A percentile compares a stretch with the other conserved stretches of the same genome.
Conservation (phyloP, 1,140 invertebrate species). For the Steinernema feltiae region DNA sequence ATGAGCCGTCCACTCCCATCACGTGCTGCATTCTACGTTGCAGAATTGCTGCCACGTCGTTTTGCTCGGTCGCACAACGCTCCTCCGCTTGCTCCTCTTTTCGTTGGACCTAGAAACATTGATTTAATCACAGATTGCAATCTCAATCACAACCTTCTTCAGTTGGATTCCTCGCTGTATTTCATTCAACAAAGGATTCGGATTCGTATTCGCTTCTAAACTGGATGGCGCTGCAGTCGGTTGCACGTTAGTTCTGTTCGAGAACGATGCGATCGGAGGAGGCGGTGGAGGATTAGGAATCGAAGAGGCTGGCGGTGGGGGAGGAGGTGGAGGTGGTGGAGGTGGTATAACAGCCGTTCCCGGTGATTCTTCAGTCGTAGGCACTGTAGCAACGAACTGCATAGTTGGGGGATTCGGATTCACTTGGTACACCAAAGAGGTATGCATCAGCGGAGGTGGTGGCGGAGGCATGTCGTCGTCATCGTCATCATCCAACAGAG, state of each 20-base stretch:
- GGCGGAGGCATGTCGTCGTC: constrained; percentile 36
- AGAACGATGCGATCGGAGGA: constrained; percentile 6
- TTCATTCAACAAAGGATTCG: constrained; percentile 52
- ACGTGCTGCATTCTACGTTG: constrained; percentile 51
- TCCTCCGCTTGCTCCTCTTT: constrained; percentile 45
- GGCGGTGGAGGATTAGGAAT: constrained; percentile 3
- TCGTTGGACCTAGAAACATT: constrained; percentile 30
- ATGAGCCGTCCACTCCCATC: constrained; percentile 29
- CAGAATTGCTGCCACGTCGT: constrained; percentile 53
- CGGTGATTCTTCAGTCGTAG: neutral
- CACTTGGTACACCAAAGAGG: constrained; percentile 29
- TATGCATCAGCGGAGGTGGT: constrained; percentile 32
- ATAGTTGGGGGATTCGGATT: constrained; percentile 17
- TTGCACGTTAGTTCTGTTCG: constrained; percentile 6
- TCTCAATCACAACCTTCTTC: constrained; percentile 37
- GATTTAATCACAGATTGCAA: constrained; percentile 5
- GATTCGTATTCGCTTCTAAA: constrained; percentile 14
- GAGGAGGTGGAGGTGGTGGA: constrained; percentile 24
- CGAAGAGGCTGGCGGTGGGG: constrained; percentile 33
- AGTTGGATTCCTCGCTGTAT: constrained; percentile 45
- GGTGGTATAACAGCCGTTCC: neutral
- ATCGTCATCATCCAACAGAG: constrained; percentile 31
- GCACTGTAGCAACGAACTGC: constrained; percentile 22
- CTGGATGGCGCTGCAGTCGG: neutral
- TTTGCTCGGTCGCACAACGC: constrained; percentile 32